Conservation (phyloP, 2,888 invertebrate species). For the Bibio marci region DNA sequence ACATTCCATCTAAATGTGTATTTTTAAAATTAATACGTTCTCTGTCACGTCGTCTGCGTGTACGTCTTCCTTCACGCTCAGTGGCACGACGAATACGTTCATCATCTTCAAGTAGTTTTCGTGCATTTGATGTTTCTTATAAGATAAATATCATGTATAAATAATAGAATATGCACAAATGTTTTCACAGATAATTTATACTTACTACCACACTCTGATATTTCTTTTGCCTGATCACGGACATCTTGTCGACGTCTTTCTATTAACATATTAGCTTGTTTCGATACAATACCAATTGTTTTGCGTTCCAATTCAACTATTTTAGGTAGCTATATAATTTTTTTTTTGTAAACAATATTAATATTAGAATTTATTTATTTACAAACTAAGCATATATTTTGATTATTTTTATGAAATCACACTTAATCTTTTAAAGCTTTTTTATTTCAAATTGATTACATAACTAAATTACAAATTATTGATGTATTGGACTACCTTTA, state of each 20-base stretch:
- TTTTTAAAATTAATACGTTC: conserved; percentile 43
- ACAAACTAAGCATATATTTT: too few species aligned
- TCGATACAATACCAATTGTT: conserved; percentile 50
- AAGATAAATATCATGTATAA: conserved; percentile 3
- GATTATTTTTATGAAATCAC: too few species aligned
- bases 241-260: conserved; percentile 81
- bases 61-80: conserved; percentile 80
- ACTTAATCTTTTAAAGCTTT: too few species aligned
- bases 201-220: conserved; percentile 49
- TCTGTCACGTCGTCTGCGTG: conserved; percentile 63
- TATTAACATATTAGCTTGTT: conserved; percentile 56
- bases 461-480: too few species aligned
- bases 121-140: conserved; percentile 15
- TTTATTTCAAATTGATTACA: too few species aligned
- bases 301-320: conserved; percentile 67
- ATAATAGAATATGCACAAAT: too few species aligned
- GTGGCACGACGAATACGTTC: conserved; percentile 66
- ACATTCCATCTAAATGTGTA: conserved; percentile 82
- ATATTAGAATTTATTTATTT: too few species aligned
- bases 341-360: too few species aligned
- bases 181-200: too few species aligned
- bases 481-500: too few species aligned
- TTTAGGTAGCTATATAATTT: conserved; percentile 41
- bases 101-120: conserved; percentile 34
- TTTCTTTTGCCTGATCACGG: conserved; percentile 86